Evolutionary conservation across 2,797 vertebrate species (phyloP), one percentile per base, ranked within the genome.

Genomic region (Acanthurus lineatus): DNA sequence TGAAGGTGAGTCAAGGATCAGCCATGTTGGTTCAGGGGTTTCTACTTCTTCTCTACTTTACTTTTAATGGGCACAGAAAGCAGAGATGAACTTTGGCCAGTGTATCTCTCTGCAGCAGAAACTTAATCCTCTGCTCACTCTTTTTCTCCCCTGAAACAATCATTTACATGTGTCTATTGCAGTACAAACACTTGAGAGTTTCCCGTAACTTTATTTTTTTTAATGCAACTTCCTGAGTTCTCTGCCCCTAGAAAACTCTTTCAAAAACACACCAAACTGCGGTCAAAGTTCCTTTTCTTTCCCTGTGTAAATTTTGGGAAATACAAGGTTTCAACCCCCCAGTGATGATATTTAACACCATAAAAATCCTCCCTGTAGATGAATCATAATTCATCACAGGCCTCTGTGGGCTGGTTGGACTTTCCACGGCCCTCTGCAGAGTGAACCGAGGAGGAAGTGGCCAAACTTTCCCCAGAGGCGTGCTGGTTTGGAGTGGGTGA

Each of bases 1-100:
- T 2, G 95, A 97, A 91, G 96, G 97, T 97, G 93, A 96, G 95
- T 47, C 51, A 5, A 12, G 16, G 14, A 53, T n/a, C 64, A 6
- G 84, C 53, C 86, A 75, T 75, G 45, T 61, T 76, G 59, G 56
- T 25, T 61, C 42, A 6, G 60, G 44, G 25, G 51, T 19, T 14
- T 9, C 54, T 22, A 9, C n/a, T 14, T 17, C 56, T 25, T 45
- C 57, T 52, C 11, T 16, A 4, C 25, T 6, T 11, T 25, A 42
- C 6, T 32, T 17, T 35, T 5, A n/a, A 6, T 19, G 32, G 54
- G 8, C 5, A 57, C n/a, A 28, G 22, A 15, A 45, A 9, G n/a
- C 6, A 7, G 9, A 52, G 15, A 14, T 44, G 4, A 57, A 32
- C 32, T 20, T 44, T 20, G 12, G 17, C 10, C 19, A 16, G 44